Evolutionary conservation across 1,140 invertebrate genomes (phyloP).

Genomic region (Brachionus plicatilis): DNA sequence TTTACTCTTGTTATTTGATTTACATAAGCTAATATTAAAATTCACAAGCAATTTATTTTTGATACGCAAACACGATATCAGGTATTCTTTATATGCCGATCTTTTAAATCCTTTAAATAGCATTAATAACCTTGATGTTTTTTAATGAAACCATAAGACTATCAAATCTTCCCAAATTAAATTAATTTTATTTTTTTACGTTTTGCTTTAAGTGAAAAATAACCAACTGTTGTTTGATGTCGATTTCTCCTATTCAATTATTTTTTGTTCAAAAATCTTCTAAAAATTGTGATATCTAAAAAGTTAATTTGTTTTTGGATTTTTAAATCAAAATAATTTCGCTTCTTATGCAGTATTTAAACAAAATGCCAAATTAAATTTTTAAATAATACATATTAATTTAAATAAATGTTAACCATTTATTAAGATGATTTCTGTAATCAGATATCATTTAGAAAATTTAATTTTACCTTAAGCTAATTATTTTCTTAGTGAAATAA

Average conservation of each 20-base stretch:
- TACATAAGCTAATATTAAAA: not conserved
- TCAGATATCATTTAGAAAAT: not conserved
- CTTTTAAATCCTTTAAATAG: not conserved
- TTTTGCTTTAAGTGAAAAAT: not conserved
- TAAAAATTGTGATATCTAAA: not conserved
- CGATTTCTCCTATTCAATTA: not conserved
- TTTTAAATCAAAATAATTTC: not conserved
- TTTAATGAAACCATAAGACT: not conserved
- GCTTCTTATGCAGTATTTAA: not conserved
- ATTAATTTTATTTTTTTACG: not conserved
- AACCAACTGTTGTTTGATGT: not conserved
- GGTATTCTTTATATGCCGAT: not conserved
- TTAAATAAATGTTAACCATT: not conserved
- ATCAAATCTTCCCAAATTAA: not conserved
- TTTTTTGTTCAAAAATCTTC: not conserved
- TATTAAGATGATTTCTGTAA: not conserved
- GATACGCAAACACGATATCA: not conserved
- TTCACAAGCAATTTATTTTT: not conserved
- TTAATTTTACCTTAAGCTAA: not conserved
- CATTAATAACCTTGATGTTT: not conserved
- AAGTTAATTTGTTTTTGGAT: not conserved
- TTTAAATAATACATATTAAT: not conserved
- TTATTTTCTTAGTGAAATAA: not conserved
- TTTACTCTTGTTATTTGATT: not conserved
- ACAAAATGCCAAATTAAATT: not conserved